phyloP scores from a whole-genome alignment of 2,113 vertebrate species.

The Garra rufa region DNA sequence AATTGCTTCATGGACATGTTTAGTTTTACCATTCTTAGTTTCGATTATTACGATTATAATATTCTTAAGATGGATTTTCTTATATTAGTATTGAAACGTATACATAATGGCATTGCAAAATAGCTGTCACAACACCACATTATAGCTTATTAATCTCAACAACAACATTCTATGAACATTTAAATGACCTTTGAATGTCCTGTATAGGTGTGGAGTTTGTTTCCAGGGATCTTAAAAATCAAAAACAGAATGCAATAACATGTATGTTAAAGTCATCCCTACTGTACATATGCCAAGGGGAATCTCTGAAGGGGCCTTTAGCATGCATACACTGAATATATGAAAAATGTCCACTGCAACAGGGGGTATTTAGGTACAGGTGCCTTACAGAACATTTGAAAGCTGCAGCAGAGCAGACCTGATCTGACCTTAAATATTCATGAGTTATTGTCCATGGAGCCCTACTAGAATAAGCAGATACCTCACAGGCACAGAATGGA shows the following conservation, averaged over 20 bases:
- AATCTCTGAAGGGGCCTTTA: not conserved
- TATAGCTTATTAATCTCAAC: not conserved
- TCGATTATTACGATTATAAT: too few species aligned
- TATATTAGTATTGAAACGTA: not conserved
- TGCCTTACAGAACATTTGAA: not conserved
- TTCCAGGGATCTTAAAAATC: not conserved
- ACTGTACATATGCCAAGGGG: not conserved
- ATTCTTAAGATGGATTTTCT: not conserved
- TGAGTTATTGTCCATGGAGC: not conserved
- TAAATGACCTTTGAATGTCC: not conserved
- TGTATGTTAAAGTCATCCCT: not conserved
- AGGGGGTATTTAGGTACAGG: not conserved
- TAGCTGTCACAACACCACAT: not conserved
- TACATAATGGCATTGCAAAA: too few species aligned
- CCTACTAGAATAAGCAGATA: not conserved
- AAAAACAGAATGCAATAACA: not conserved
- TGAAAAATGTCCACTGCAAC: not conserved
- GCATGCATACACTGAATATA: not conserved
- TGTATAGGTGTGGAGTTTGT: not conserved
- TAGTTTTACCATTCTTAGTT: too few species aligned
- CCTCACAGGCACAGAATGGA: not conserved
- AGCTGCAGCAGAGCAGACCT: not conserved
- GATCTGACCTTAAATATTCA: slow-evolving; percentile 17
- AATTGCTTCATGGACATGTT: too few species aligned
- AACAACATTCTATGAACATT: not conserved